These are phyloP conservation scores for Cheilosia grossa DNA, from an alignment of 2,888 invertebrate genomes.

Conservation along the genomic window DNA sequence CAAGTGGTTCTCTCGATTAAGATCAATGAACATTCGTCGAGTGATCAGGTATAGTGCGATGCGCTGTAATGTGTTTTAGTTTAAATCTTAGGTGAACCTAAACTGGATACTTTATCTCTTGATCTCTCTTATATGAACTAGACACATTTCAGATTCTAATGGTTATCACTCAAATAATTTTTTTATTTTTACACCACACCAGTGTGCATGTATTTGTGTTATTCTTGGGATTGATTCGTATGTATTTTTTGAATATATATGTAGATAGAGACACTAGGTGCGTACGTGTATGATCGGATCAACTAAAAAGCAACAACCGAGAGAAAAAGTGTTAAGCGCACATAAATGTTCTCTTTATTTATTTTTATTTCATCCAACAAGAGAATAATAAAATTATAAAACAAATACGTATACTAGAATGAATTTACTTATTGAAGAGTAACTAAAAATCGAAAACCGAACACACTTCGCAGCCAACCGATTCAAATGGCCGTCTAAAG, in stretches of 20 bases:
- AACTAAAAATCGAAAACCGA: conserved; percentile 44
- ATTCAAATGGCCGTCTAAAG: conserved; percentile 80
- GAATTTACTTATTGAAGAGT: conserved; percentile 44
- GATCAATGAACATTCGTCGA: conserved; percentile 65
- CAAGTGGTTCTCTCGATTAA: conserved; percentile 56
- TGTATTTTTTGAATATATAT: conserved; percentile 43
- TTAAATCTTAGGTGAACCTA: conserved; percentile 47
- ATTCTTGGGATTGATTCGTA: conserved; percentile 60
- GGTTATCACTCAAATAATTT: conserved; percentile 67
- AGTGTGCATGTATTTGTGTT: conserved; percentile 59
- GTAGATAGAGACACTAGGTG: conserved; percentile 42
- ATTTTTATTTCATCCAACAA: conserved; percentile 37
- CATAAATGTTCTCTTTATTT: conserved; percentile 63
- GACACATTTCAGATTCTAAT: conserved; percentile 69
- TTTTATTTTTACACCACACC: conserved; percentile 44
- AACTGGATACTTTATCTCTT: conserved; percentile 67
- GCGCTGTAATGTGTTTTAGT: conserved; percentile 37
- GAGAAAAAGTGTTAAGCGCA: conserved; percentile 52
- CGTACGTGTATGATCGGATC: conserved; percentile 57
- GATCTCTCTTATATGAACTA: conserved; percentile 54
- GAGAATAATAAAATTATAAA: conserved; percentile 39
- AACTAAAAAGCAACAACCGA: conserved; percentile 34
- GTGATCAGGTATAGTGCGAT: conserved; percentile 48
- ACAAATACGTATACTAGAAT: conserved; percentile 28
- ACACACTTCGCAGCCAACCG: conserved; percentile 79